Conservation (phyloP, 2,113 vertebrate species). For the Penelope pileata region DNA sequence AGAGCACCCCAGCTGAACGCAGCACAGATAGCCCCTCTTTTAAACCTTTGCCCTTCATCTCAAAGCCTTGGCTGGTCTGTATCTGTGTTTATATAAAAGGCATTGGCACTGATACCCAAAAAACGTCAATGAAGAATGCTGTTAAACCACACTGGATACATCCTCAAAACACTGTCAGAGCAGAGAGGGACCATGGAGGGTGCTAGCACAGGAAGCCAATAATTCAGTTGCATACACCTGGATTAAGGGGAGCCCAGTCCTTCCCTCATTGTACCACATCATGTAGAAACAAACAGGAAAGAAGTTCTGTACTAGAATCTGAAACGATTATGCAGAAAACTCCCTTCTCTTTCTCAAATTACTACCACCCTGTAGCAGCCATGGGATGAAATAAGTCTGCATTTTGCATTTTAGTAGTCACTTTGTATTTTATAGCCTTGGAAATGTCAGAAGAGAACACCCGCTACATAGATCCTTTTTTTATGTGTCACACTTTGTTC, state of each 20-base stretch:
- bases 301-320: not conserved
- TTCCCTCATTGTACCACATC: not conserved
- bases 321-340: not conserved
- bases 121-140: not conserved
- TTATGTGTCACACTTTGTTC: not conserved
- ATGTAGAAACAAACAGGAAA: not conserved
- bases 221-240: not conserved
- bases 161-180: not conserved
- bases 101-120: not conserved
- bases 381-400: not conserved
- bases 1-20: not conserved
- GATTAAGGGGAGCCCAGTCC: not conserved
- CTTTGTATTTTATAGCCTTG: not conserved
- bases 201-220: not conserved
- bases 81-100: not conserved
- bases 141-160: not conserved
- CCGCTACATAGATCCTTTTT: not conserved
- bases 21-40: not conserved
- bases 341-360: not conserved
- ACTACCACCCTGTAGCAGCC: not conserved
- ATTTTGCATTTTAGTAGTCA: conserved; percentile 1
- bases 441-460: not conserved
- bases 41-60: not conserved
- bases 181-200: accelerated
- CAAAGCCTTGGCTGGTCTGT: not conserved